Percentiles rank a stretch among this genome's conserved stretches.
Conservation (phyloP, 2,113 vertebrate species). For the Semicossyphus pulcher region DNA sequence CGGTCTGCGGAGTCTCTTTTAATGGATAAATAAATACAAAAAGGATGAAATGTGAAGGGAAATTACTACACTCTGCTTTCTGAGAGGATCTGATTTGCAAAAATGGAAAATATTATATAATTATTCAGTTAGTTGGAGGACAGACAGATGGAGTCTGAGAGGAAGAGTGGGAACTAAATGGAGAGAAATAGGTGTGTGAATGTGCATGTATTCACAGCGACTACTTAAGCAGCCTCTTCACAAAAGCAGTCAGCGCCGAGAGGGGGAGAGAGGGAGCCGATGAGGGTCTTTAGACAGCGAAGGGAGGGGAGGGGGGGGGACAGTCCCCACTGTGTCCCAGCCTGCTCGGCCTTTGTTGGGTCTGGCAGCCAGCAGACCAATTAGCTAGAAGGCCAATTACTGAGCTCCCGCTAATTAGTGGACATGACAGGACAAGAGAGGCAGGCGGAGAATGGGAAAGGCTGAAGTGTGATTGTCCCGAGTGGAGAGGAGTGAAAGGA, state of each 20-base stretch:
- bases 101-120: background rate
- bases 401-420: conserved; percentile 79
- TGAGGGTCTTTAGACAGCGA: conserved; percentile 77
- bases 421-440: conserved; percentile 77
- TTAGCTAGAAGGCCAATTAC: conserved; percentile 83
- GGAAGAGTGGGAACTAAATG: conserved; percentile 41
- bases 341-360: conserved; percentile 73
- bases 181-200: conserved; percentile 22
- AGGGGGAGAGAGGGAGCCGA: conserved; percentile 68
- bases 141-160: conserved; percentile 24
- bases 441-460: conserved; percentile 60
- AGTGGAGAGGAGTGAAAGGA: conserved; percentile 53
- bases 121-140: background rate
- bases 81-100: background rate
- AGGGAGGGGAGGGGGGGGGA: conserved; percentile 68
- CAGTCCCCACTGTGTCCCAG: conserved; percentile 70
- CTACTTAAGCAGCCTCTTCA: conserved; percentile 63
- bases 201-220: conserved; percentile 6
- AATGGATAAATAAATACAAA: background rate
- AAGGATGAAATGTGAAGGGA: conserved; percentile 7
- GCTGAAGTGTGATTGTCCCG: conserved; percentile 68
- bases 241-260: conserved; percentile 64
- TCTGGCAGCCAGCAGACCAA: conserved; percentile 79
- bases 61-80: background rate
- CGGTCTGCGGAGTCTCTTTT: conserved; percentile 27